Percentiles rank a stretch among this genome's conserved stretches.
These are phyloP conservation scores for Bagarius yarrelli DNA, from an alignment of 2,113 vertebrate species.

Conservation along the genomic window DNA sequence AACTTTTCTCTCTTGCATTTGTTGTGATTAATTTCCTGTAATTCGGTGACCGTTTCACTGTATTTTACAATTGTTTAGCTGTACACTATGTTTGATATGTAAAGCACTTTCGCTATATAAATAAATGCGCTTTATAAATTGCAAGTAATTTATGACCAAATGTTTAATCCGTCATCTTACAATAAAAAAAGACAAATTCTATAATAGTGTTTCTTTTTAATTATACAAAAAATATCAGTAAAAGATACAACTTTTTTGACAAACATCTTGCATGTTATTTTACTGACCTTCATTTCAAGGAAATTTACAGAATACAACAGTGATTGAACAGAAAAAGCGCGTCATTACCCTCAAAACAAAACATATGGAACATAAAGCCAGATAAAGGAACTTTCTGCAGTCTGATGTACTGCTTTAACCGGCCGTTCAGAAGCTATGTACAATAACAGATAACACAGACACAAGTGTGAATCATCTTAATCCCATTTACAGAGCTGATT, in stretches of 20 bases:
- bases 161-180: too few species aligned
- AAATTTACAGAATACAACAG: slow-evolving; percentile 31
- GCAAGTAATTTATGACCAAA: too few species aligned
- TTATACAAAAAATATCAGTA: slow-evolving; percentile 52
- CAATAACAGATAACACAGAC: slow-evolving; percentile 43
- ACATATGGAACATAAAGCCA: slow-evolving; percentile 30
- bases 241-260: slow-evolving; percentile 39
- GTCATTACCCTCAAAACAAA: slow-evolving; percentile 11
- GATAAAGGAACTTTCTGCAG: slow-evolving; percentile 25
- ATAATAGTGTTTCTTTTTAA: slow-evolving; percentile 33
- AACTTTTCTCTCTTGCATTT: too few species aligned
- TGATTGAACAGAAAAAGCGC: slow-evolving; percentile 19
- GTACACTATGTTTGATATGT: too few species aligned
- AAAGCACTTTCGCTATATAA: too few species aligned
- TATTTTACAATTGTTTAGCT: too few species aligned
- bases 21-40: too few species aligned
- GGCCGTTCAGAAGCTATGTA: slow-evolving; percentile 44
- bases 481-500: slow-evolving; percentile 21
- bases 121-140: too few species aligned
- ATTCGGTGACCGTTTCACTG: too few species aligned
- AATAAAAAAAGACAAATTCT: not conserved
- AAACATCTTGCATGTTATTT: slow-evolving; percentile 39
- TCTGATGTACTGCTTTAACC: slow-evolving; percentile 31
- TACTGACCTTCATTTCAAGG: slow-evolving; percentile 44
- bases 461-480: slow-evolving; percentile 32